Percentiles rank a stretch among this genome's conserved stretches.
phyloP scores from a whole-genome alignment of 2,797 vertebrate species.

The Pterois miles region DNA sequence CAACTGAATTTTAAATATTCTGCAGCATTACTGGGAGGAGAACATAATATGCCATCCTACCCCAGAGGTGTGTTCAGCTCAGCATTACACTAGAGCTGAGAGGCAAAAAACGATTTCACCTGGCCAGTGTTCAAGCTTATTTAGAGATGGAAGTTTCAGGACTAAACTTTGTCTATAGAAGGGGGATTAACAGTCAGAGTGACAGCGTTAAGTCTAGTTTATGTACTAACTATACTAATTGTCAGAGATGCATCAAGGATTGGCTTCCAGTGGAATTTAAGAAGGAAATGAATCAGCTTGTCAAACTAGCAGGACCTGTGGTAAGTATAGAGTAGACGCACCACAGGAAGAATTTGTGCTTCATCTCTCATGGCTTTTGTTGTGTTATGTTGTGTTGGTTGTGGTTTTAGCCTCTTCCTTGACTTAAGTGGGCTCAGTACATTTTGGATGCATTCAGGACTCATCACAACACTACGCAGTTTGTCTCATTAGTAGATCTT shows the following conservation, averaged over 20 bases:
- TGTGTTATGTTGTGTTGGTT: not conserved
- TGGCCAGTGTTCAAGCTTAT: not conserved
- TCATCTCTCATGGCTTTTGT: not conserved
- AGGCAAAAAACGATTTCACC: not conserved
- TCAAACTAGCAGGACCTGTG: not conserved
- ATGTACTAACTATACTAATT: not conserved
- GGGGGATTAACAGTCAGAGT: not conserved
- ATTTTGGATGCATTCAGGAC: not conserved
- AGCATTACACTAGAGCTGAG: not conserved
- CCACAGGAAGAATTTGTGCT: not conserved
- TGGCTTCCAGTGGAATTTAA: not conserved
- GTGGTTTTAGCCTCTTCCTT: not conserved
- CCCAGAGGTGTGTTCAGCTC: not conserved
- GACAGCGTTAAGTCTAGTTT: not conserved
- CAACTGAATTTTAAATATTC: not conserved
- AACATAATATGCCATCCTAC: not conserved
- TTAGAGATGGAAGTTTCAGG: not conserved
- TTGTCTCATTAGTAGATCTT: too few species aligned
- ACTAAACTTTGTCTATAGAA: not conserved
- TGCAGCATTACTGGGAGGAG: not conserved
- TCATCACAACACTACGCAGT: too few species aligned
- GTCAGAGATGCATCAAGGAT: not conserved
- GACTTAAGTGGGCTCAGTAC: not conserved
- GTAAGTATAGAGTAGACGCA: not conserved
- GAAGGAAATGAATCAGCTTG: not conserved